These are phyloP conservation scores for Megaptera novaeangliae DNA, from an alignment of 2,113 vertebrate species.

Conservation along the genomic window DNA sequence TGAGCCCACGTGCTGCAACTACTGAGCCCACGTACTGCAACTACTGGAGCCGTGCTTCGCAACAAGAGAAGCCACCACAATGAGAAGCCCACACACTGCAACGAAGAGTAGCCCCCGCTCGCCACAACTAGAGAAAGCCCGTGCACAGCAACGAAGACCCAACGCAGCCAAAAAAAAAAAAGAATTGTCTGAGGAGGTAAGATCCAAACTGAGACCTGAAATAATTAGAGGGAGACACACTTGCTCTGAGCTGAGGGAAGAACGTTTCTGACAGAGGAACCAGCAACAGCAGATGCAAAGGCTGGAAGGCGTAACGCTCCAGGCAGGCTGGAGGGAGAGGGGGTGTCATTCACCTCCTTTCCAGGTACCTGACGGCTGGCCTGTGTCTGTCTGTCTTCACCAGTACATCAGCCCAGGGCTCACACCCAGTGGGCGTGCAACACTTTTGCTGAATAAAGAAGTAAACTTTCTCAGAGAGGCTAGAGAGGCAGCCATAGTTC, in stretches of 20 bases:
- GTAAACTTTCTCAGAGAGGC: neutral
- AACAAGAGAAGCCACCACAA: no score
- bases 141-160: no score
- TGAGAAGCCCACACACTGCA: no score
- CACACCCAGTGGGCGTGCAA: neutral
- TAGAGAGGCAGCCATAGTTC: neutral
- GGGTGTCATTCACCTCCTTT: neutral
- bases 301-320: neutral
- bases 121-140: no score
- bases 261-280: neutral
- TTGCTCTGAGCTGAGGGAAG: neutral
- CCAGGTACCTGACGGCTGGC: no score
- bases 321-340: neutral
- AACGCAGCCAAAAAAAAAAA: neutral
- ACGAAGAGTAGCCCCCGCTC: no score
- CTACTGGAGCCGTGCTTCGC: no score
- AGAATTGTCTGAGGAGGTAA: neutral
- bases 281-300: neutral
- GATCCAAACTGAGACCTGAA: neutral
- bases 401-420: fast-evolving
- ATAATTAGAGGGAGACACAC: neutral
- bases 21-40: no score
- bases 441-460: neutral
- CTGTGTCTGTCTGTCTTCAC: neutral
- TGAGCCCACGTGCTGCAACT: no score